Conservation (phyloP, 2,113 vertebrate genomes). For the Talpa occidentalis region DNA sequence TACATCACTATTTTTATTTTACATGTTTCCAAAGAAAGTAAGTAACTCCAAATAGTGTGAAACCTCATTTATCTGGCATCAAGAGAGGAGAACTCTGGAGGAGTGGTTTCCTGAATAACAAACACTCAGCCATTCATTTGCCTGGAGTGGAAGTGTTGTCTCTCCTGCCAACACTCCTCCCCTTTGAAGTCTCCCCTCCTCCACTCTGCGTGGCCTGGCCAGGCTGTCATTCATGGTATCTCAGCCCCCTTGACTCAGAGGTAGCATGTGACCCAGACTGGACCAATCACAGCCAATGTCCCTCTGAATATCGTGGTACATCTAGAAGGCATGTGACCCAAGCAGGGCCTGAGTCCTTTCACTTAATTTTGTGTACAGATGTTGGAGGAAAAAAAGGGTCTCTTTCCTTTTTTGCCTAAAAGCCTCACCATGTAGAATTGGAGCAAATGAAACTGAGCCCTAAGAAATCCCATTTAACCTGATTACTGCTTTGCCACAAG, state of each 20-base stretch:
- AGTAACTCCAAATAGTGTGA: conserved; percentile 58
- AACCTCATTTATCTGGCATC: conserved; percentile 69
- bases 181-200: background rate
- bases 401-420: background rate
- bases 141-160: conserved; percentile 60
- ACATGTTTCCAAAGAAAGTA: conserved; percentile 17
- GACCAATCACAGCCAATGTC: background rate
- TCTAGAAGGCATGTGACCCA: background rate
- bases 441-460: background rate
- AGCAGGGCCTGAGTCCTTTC: background rate
- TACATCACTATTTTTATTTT: conserved; percentile 47
- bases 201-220: background rate
- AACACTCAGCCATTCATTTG: conserved; percentile 73
- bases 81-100: conserved; percentile 58
- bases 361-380: background rate
- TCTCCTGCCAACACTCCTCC: conserved; percentile 61
- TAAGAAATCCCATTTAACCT: background rate
- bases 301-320: background rate
- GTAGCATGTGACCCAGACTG: background rate
- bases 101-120: conserved; percentile 79
- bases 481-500: background rate
- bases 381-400: background rate
- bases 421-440: background rate
- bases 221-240: background rate
- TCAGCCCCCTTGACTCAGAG: background rate